Base-by-base conservation (phyloP, 2,113 vertebrate species). In the Emydocephalus ijimae region DNA sequence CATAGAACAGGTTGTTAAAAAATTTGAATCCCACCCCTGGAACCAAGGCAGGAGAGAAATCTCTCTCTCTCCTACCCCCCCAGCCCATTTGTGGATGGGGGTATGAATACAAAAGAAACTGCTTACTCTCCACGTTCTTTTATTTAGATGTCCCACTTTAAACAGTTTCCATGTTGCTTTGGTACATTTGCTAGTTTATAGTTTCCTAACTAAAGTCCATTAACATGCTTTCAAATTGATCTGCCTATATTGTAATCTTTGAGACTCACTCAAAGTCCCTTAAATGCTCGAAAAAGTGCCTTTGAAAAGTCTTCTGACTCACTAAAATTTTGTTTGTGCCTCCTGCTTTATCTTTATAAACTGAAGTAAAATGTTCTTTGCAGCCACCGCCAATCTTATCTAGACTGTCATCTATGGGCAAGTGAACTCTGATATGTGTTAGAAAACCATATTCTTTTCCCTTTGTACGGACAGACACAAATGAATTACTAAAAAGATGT, bases 381-480 rank as follows among this genome's bases (percentile, higher is more conserved):
- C 52, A 52, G 45, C 55, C 45, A 61, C 74, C 3, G 3, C 64
- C 3, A 90, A 50, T 95, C 56, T 94, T 93, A 91, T 91, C 52
- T 45, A 86, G 21, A 15, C 91, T 92, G 90, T 94, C 95, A 94
- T 93, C 91, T 96, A 45, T 54, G 86, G 87, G 92, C 11, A 90
- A 94, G 86, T 88, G 92, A 54, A 50, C 54, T 21, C 64, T 93
- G 93, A 92, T 10, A 59, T 92, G 93, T 61, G 92, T 69, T 95
- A 89, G 92, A 81, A 81, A 14, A 39, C 29, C 92, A 92, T 55
- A 91, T 93, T 93, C 93, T 92, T 88, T 93, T 92, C 95, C 81
- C 87, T 95, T 94, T 95, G 93, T 94, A 88, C 89, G 96, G 96
- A 94, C 81, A 94, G 90, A 89, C 93, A 95, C 92, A 96, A 96